phyloP scores from a whole-genome alignment of 2,797 vertebrate genomes.

The Falco concolor region DNA sequence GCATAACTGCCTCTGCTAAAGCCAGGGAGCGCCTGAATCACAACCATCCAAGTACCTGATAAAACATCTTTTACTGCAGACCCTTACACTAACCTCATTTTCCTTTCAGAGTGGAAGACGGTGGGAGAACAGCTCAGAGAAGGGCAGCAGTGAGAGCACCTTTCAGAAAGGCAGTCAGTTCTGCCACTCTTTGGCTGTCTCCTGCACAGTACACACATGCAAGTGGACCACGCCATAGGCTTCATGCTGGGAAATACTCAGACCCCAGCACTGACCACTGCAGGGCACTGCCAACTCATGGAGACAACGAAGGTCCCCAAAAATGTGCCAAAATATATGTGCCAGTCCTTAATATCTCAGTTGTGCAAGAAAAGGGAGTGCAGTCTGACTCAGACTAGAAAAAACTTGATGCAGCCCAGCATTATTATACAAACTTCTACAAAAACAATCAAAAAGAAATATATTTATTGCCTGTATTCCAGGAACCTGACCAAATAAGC shows the following conservation, averaged over 20 bases:
- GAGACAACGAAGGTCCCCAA: not conserved
- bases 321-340: not conserved
- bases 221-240: rapidly evolving
- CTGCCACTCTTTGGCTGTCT: not conserved
- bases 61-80: not conserved
- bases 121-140: not conserved
- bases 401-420: not conserved
- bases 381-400: not conserved
- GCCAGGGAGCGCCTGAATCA: not conserved
- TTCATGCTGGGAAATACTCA: not conserved
- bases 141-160: not conserved
- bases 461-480: conserved; percentile 1
- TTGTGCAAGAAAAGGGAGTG: not conserved
- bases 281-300: not conserved
- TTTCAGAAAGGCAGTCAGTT: not conserved
- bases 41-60: not conserved
- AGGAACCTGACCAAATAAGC: conserved; percentile 6
- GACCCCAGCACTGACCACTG: not conserved
- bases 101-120: not conserved
- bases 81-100: not conserved
- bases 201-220: not conserved
- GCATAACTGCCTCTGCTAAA: not conserved
- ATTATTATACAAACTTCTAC: not conserved
- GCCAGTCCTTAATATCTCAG: not conserved
- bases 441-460: not conserved